These are phyloP conservation scores for Catharus bicknelli DNA, from an alignment of 2,113 vertebrate genomes.

Conservation along the genomic window DNA sequence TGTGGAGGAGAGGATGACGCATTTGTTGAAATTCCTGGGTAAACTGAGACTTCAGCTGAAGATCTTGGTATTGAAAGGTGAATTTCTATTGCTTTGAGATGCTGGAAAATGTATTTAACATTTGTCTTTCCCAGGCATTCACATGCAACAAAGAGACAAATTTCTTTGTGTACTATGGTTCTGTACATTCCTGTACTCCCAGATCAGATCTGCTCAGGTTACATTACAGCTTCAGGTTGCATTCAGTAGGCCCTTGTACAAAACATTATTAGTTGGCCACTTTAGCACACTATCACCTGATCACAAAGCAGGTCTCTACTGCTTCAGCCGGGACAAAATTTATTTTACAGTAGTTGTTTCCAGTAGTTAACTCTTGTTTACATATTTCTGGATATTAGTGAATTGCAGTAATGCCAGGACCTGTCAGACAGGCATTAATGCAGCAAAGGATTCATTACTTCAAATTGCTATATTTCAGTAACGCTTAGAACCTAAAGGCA, in stretches of 20 bases:
- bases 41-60: background rate
- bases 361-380: background rate
- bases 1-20: background rate
- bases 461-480: background rate
- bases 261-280: background rate
- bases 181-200: background rate
- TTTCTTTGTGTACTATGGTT: background rate
- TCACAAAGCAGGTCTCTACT: background rate
- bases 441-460: slow-evolving; percentile 11
- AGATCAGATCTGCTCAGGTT: background rate
- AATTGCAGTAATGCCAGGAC: background rate
- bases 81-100: background rate
- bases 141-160: background rate
- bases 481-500: background rate
- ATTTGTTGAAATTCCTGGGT: background rate
- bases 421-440: background rate
- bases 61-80: background rate
- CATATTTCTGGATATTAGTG: background rate
- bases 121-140: background rate
- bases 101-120: background rate
- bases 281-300: background rate
- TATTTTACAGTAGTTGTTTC: background rate
- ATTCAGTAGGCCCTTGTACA: background rate
- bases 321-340: background rate
- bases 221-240: background rate